Conservation (phyloP, 2,888 invertebrate genomes). For the Amblyteles armatorius region DNA sequence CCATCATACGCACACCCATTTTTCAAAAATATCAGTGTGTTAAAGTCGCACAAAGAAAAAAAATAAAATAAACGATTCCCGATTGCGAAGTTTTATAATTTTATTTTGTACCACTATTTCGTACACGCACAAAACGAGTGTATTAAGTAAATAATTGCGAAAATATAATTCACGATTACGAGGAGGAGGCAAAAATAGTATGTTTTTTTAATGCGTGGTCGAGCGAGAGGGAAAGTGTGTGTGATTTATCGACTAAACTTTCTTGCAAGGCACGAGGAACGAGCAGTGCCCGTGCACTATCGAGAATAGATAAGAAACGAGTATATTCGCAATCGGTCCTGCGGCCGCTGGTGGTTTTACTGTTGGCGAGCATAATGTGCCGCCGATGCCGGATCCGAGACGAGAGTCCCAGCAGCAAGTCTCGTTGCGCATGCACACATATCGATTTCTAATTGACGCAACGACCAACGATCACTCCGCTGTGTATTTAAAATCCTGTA, state of each 20-base stretch:
- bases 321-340: constrained; percentile 57
- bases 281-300: constrained; percentile 42
- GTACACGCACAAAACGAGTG: neutral
- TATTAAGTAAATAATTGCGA: constrained; percentile 13
- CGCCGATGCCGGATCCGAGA: constrained; percentile 50
- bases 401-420: constrained; percentile 30
- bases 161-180: constrained; percentile 15
- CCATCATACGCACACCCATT: too few relatives aligned
- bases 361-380: constrained; percentile 8
- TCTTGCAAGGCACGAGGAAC: constrained; percentile 14
- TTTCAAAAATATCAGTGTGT: neutral
- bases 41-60: neutral
- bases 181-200: neutral
- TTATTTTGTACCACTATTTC: neutral
- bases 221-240: constrained; percentile 48
- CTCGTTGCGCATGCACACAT: constrained; percentile 36
- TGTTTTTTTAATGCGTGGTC: constrained; percentile 5
- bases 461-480: constrained; percentile 17
- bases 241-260: constrained; percentile 61
- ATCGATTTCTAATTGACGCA: constrained; percentile 50
- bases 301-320: constrained; percentile 61
- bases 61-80: neutral
- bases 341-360: constrained; percentile 33
- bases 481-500: neutral
- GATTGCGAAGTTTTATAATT: neutral